phyloP scores from a whole-genome alignment of 2,888 invertebrate species.

The Thumatha senex region DNA sequence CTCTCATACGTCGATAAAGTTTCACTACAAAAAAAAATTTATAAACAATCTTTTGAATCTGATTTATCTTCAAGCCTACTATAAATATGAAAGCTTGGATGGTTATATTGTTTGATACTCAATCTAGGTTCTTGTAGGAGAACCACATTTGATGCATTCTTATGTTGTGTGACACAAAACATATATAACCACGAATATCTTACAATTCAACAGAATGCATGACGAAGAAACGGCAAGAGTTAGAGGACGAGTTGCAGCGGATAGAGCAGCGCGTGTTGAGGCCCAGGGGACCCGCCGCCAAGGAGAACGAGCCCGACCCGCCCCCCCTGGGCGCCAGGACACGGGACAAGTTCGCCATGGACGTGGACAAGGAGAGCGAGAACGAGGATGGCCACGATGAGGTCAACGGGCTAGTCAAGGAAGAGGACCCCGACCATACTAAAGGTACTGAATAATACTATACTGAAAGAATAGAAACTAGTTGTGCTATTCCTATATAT shows the following conservation, averaged over 20 bases:
- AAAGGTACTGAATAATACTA: not conserved
- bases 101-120: no score
- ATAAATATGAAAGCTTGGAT: no score
- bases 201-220: constrained; percentile 80
- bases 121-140: no score
- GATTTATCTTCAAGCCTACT: no score
- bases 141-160: no score
- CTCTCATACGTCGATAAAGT: no score
- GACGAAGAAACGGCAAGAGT: constrained; percentile 84
- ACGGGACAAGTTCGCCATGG: constrained; percentile 32
- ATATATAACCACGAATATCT: no score
- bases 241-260: constrained; percentile 85
- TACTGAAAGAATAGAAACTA: no score
- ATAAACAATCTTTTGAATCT: no score
- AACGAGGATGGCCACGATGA: constrained; percentile 61
- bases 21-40: no score
- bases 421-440: constrained; percentile 27
- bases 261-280: constrained; percentile 83
- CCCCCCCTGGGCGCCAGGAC: constrained; percentile 22
- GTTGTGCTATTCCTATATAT: no score
- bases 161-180: no score
- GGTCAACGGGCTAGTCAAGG: constrained; percentile 11
- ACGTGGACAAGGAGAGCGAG: constrained; percentile 70
- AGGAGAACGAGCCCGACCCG: constrained; percentile 60
- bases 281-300: constrained; percentile 39